phyloP scores from a whole-genome alignment of 1,140 invertebrate genomes.

The Oedothorax gibbosus region DNA sequence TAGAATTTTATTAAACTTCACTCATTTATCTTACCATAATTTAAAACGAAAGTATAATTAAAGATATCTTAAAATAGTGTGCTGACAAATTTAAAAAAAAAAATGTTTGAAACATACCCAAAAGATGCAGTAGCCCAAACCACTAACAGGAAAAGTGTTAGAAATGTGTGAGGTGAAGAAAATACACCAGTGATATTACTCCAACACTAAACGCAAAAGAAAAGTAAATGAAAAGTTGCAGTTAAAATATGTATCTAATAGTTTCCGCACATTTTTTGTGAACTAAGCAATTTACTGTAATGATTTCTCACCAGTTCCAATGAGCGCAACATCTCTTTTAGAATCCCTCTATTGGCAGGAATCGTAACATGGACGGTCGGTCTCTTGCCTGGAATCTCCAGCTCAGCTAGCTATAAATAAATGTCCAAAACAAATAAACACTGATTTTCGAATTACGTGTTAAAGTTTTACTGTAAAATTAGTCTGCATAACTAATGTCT shows the following conservation, averaged over 20 bases:
- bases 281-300: no score
- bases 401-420: slow-evolving; percentile 39
- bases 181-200: slow-evolving; percentile 67
- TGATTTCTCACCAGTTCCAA: slow-evolving; percentile 28
- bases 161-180: slow-evolving; percentile 65
- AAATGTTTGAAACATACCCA: slow-evolving; percentile 67
- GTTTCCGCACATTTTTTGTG: no score
- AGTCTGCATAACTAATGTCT: no score
- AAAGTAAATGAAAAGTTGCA: not conserved
- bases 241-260: no score
- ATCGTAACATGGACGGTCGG: slow-evolving; percentile 47
- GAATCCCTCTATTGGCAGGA: slow-evolving; percentile 53
- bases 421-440: not conserved
- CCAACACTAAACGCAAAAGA: slow-evolving; percentile 65
- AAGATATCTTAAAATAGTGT: not conserved
- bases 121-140: slow-evolving; percentile 70
- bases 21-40: no score
- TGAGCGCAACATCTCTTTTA: slow-evolving; percentile 48
- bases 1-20: no score
- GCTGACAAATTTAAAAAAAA: not conserved
- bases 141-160: slow-evolving; percentile 68
- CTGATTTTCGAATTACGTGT: no score
- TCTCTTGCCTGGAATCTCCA: slow-evolving; percentile 49
- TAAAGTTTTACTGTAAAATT: no score
- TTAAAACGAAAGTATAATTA: no score